Conservation (phyloP, 2,113 vertebrate genomes). For the Salvator merianae region DNA sequence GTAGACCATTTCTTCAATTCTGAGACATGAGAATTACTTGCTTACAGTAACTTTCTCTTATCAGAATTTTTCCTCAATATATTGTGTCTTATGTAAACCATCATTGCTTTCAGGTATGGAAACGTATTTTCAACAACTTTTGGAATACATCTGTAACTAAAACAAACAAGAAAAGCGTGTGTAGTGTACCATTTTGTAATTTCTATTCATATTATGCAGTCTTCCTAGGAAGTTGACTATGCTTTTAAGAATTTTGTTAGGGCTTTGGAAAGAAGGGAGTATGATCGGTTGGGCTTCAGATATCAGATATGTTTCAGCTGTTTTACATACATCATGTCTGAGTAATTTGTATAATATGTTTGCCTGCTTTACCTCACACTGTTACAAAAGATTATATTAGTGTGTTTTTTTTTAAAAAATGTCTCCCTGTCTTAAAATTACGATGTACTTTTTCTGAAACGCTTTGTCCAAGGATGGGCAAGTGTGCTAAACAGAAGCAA, state of each 20-base stretch:
- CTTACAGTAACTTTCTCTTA: too few relatives aligned
- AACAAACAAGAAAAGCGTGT: background rate
- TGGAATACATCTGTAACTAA: background rate
- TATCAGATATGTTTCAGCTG: background rate
- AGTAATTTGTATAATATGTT: background rate
- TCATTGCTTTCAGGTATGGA: too few relatives aligned
- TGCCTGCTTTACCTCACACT: background rate
- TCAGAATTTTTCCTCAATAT: too few relatives aligned
- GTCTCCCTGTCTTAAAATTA: too few relatives aligned
- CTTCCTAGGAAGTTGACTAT: background rate
- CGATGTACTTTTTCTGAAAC: too few relatives aligned
- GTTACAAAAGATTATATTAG: background rate
- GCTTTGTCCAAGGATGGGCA: too few relatives aligned
- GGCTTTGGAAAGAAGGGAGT: background rate
- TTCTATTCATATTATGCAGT: background rate
- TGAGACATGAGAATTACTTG: too few relatives aligned
- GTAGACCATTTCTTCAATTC: too few relatives aligned
- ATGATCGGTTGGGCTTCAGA: background rate
- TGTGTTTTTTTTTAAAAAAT: too few relatives aligned
- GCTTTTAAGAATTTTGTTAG: background rate
- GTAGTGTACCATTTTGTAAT: background rate
- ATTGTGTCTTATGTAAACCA: too few relatives aligned
- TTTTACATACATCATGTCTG: background rate
- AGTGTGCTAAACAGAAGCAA: too few relatives aligned
- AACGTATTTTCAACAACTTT: background rate